Evolutionary conservation across 2,113 vertebrate species (phyloP), one percentile per base, ranked within the genome.

Genomic region (Atlantisia rogersi): DNA sequence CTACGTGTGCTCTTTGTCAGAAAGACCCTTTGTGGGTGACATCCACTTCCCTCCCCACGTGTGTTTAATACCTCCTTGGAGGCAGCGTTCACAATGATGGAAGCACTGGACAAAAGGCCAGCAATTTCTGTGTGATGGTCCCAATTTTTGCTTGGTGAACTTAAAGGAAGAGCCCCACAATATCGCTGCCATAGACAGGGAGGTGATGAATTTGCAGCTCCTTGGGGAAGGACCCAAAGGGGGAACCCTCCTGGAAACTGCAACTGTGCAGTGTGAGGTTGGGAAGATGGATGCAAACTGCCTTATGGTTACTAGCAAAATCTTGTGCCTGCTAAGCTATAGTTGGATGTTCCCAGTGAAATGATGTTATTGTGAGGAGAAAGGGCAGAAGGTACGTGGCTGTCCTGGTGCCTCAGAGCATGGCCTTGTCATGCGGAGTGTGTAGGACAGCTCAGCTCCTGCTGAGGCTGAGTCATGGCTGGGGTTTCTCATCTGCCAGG

Each of bases 1-100:
- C 28, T 24, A 0, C 11, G 0, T 0, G 35, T 76, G 46, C 46
- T 44, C 15, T 58, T 42, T 71, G 46, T 5, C 50, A 88, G 14
- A 14, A 65, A 42, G 21, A 35, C n/a, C 39, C 14, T 62, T 74
- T 15, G 1, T 11, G 80, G 39, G 29, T 76, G 58, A 24, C 32
- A 24, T 48, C 63, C 9, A 46, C 31, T 15, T 63, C 62, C 82
- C 56, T 82, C 28, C 58, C 44, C 28, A 52, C 4, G 9, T 53
- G 62, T 68, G 16, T 16, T 82, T 74, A 42, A 1, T 32, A 18
- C 18, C 20, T 74, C 70, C n/a, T 71, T n/a, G 42, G 48, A 83
- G 58, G 18, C 46, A 55, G 17, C 28, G 3, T 2, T 62, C 24
- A 5, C 24, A 8, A 39, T 40, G 87, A 15, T 6, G 65, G 39